Evolutionary conservation across 1,140 invertebrate genomes (phyloP).

Genomic region (Contarinia nasturtii): DNA sequence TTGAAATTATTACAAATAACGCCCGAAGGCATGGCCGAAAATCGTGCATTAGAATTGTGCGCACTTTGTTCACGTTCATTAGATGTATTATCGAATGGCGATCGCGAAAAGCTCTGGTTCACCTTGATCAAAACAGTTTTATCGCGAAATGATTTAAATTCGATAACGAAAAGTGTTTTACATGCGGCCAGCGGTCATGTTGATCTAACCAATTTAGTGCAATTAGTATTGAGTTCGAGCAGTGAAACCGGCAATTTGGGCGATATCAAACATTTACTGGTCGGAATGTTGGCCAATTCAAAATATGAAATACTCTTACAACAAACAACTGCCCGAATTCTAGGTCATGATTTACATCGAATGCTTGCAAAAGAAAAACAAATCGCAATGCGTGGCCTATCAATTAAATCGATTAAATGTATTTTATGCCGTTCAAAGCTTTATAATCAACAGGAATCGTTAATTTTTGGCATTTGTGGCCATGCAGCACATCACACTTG

Average conservation of each 20-base stretch:
- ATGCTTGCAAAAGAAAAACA: conserved; percentile 9
- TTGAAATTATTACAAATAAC: conserved; percentile 18
- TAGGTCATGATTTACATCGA: conserved; percentile 24
- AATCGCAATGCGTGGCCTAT: conserved; percentile 14
- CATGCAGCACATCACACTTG: conserved; percentile 18
- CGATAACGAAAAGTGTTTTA: conserved; percentile 23
- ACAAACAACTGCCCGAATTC: conserved; percentile 15
- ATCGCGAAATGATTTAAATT: conserved; percentile 14
- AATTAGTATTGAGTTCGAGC: conserved; percentile 22
- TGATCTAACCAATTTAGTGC: conserved; percentile 26
- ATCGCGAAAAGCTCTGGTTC: conserved; percentile 27
- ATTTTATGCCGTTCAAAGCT: conserved; percentile 16
- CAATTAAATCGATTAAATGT: conserved; percentile 18
- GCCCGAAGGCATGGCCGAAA: conserved; percentile 7
- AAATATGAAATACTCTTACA: conserved; percentile 24
- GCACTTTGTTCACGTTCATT: conserved; percentile 24
- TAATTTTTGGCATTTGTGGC: conserved; percentile 16
- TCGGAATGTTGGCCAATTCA: conserved; percentile 28
- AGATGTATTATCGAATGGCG: conserved; percentile 16
- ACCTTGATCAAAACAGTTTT: conserved; percentile 21
- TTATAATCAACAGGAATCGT: conserved; percentile 13
- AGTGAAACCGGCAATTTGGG: conserved; percentile 26
- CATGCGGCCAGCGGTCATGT: conserved; percentile 31
- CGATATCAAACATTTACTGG: conserved; percentile 27
- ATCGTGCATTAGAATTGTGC: conserved; percentile 12